A percentile compares a stretch with the other conserved stretches of the same genome.
Evolutionary conservation across 2,888 invertebrate genomes (phyloP).

Genomic region (Calameuta pallipes): DNA sequence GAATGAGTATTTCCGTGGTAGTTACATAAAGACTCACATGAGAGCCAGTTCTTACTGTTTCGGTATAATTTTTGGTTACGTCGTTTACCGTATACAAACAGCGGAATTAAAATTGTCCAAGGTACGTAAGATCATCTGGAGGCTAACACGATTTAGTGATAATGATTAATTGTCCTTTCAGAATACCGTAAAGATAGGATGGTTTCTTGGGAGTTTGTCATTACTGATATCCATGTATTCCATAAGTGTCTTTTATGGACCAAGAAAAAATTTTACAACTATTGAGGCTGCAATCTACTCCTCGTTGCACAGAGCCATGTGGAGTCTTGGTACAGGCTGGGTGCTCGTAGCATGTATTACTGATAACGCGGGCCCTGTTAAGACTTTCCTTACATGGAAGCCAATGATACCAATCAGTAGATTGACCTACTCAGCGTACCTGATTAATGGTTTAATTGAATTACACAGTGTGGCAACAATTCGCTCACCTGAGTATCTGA

Average conservation of each 20-base stretch:
- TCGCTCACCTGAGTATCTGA: slow-evolving; percentile 73
- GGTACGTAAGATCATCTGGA: slow-evolving; percentile 33
- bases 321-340: slow-evolving; percentile 79
- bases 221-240: slow-evolving; percentile 71
- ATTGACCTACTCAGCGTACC: slow-evolving; percentile 79
- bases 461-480: slow-evolving; percentile 73
- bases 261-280: slow-evolving; percentile 70
- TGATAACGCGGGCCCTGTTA: slow-evolving; percentile 73
- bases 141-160: background rate
- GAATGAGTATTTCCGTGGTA: slow-evolving; percentile 74
- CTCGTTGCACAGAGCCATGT: slow-evolving; percentile 75
- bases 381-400: slow-evolving; percentile 72
- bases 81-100: slow-evolving; percentile 74
- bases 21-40: slow-evolving; percentile 82
- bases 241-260: slow-evolving; percentile 74
- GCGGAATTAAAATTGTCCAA: slow-evolving; percentile 58
- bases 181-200: slow-evolving; percentile 47
- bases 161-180: slow-evolving; percentile 21
- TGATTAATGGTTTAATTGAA: slow-evolving; percentile 78
- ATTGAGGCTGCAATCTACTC: slow-evolving; percentile 76
- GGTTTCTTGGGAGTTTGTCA: slow-evolving; percentile 45
- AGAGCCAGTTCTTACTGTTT: slow-evolving; percentile 77
- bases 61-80: slow-evolving; percentile 75
- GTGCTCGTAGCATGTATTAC: slow-evolving; percentile 72
- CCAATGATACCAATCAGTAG: slow-evolving; percentile 75